These are phyloP conservation scores for Melanerpes aurifrons DNA, from an alignment of 2,113 vertebrate species.

Conservation along the genomic window DNA sequence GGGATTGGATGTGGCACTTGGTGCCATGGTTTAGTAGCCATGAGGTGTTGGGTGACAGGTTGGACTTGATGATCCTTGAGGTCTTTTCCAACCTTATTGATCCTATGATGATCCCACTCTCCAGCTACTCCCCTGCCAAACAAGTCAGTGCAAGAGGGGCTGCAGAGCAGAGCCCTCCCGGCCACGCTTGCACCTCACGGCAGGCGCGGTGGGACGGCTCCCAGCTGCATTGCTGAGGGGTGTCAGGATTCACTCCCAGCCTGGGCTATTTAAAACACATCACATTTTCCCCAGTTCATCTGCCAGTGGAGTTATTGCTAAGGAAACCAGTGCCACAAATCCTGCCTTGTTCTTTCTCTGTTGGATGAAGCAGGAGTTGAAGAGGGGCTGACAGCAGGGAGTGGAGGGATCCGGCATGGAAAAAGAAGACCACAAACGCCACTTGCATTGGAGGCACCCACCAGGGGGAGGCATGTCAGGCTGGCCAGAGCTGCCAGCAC, in stretches of 20 bases:
- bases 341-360: neutral
- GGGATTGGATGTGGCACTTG: too few relatives aligned
- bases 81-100: too few relatives aligned
- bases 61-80: too few relatives aligned
- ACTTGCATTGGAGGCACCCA: fast-evolving
- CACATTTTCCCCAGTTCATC: neutral
- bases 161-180: neutral
- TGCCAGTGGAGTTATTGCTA: neutral
- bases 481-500: neutral
- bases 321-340: neutral
- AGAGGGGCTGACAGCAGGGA: neutral
- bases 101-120: neutral
- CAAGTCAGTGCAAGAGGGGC: neutral
- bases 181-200: fast-evolving
- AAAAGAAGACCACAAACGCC: neutral
- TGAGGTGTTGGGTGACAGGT: too few relatives aligned
- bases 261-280: neutral
- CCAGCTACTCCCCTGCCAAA: fast-evolving
- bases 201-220: fast-evolving
- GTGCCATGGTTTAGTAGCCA: too few relatives aligned
- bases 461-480: fast-evolving
- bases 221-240: neutral
- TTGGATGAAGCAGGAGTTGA: neutral
- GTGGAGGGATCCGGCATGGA: neutral
- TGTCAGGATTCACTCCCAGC: neutral